Conservation (phyloP, 2,888 invertebrate species). For the Hirudinaria manillensis region DNA sequence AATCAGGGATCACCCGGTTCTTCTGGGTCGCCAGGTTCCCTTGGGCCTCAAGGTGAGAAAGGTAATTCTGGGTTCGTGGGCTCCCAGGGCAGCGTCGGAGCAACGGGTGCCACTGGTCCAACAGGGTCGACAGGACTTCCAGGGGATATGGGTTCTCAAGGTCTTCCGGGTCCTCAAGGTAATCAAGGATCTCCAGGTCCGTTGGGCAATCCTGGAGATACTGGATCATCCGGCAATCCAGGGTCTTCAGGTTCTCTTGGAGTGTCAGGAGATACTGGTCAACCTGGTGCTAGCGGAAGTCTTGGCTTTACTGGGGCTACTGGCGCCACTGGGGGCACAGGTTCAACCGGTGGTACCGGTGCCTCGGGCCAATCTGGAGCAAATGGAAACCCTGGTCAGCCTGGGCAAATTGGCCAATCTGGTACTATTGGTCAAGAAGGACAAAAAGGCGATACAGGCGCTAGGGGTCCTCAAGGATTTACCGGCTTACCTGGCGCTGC, state of each 20-base stretch:
- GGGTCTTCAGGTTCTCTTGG: constrained; percentile 26
- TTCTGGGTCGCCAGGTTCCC: constrained; percentile 34
- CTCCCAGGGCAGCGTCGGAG: constrained; percentile 20
- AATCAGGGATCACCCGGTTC: constrained; percentile 29
- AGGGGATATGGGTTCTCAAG: constrained; percentile 30
- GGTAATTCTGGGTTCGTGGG: constrained; percentile 55
- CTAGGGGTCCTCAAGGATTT: constrained; percentile 2
- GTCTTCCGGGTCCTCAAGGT: constrained; percentile 26
- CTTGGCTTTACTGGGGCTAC: constrained; percentile 1
- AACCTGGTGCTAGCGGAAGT: neutral
- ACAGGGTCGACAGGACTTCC: constrained; percentile 39
- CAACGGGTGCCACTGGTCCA: constrained; percentile 13
- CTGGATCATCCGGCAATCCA: constrained; percentile 3
- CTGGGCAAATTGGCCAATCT: neutral
- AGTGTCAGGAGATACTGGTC: constrained; percentile 10
- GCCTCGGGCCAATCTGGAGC: constrained; percentile 30
- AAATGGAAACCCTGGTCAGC: constrained; percentile 30
- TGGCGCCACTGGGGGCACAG: constrained; percentile 26
- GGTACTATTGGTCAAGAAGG: constrained; percentile 15
- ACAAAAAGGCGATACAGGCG: constrained; percentile 18
- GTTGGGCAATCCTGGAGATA: constrained; percentile 19
- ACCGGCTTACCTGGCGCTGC: constrained; percentile 32
- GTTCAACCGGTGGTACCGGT: constrained; percentile 29
- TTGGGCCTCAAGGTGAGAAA: constrained; percentile 55
- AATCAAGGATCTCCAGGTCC: constrained; percentile 28